Evolutionary conservation across 35 echinoderm and acorn worm species (phyloP), one percentile per base, ranked within the genome.

Genomic region (Hemicentrotus pulcherrimus): DNA sequence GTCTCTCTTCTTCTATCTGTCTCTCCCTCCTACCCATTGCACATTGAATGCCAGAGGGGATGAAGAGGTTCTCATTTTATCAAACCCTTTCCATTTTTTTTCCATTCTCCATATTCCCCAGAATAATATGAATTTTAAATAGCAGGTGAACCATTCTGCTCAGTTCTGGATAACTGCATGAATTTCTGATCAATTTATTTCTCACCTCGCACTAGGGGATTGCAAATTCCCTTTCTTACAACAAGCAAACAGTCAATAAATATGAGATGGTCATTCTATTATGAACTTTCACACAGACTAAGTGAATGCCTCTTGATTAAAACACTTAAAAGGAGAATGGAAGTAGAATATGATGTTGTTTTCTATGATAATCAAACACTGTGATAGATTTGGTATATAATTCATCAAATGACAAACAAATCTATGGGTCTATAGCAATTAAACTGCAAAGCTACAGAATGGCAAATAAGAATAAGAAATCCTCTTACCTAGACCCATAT

Each of bases 41-140:
- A 55, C 50, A 55, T 55, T 55, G 5, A 55, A n/a, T 28, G 65
- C 65, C 65, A 78, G 88, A 33, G 88, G 88, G 88, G 88, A 47
- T 33, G 32, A 86, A 90, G 31, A 41, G 88, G 31, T 33, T 78
- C 28, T 78, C 65, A 7, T 78, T 78, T 18, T 78, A 5, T n/a
- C 65, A 78, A 78, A 78, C 19, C 65, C 65, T 78, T 78, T 78
- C 65, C 5, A 28, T 78, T 78, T 78, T 78, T 78, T 78, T n/a
- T 78, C 65, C 65, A 78, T 28, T 78, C 65, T 78, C 65, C 65
- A 78, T 78, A 90, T 33, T 90, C 33, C 31, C 14, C 28, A 10
- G 88, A 90, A 90, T 90, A 90, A 90, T 90, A 47, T 47, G 88
- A 90, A 90, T 90, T 90, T 90, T 47, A 90, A 90, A 90, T 47